These are phyloP conservation scores for Antheraea pernyi DNA, from an alignment of 1,140 invertebrate species.

Conservation along the genomic window DNA sequence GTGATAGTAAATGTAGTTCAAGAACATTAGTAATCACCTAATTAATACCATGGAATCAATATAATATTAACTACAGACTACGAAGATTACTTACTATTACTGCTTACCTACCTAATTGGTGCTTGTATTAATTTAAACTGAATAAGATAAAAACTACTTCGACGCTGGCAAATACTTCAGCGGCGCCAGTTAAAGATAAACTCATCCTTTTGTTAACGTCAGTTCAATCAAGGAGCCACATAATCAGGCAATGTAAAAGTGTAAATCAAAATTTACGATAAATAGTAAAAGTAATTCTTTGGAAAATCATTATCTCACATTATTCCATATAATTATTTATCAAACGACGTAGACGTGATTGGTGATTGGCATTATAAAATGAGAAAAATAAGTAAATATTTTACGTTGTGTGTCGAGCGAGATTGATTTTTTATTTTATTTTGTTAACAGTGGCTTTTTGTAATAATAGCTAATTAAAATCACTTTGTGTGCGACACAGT, in stretches of 20 bases:
- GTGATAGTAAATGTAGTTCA: no score
- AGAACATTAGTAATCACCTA: no score
- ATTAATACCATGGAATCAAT: no score
- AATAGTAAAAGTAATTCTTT: conserved; percentile 21
- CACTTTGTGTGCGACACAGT: conserved; percentile 66
- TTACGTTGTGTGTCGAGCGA: conserved; percentile 50
- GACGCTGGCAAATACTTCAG: not conserved
- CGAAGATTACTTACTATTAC: no score
- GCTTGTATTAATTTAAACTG: no score
- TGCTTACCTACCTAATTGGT: no score
- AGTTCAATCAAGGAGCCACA: conserved; percentile 28
- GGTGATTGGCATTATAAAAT: conserved; percentile 25
- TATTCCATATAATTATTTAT: conserved; percentile 4
- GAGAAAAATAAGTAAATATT: conserved; percentile 49
- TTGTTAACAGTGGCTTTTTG: conserved; percentile 71
- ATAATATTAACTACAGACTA: no score
- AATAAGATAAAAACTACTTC: not conserved
- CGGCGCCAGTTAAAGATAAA: not conserved
- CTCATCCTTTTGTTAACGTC: conserved; percentile 1
- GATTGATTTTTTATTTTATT: conserved; percentile 71
- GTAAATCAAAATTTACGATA: not conserved
- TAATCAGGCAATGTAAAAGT: conserved; percentile 17
- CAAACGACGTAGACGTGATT: conserved; percentile 19
- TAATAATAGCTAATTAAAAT: conserved; percentile 66
- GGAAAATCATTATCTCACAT: conserved; percentile 26